Evolutionary conservation across 2,888 invertebrate genomes (phyloP), one percentile per base, ranked within the genome.

Genomic region (Habroteleia sp.): DNA sequence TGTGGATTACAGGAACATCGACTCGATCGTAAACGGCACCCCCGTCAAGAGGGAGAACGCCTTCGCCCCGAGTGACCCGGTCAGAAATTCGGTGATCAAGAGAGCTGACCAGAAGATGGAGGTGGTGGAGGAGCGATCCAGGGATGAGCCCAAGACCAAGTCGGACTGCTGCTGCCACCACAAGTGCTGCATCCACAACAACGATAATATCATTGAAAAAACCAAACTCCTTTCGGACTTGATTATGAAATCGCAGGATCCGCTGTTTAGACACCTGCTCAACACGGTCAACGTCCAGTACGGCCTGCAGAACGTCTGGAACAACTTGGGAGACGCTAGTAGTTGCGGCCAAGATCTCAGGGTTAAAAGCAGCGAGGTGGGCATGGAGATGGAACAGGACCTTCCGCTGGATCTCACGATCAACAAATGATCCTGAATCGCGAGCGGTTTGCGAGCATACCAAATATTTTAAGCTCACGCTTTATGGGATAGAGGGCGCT

Each of bases 281-380:
- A 84, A 83, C 6, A 81, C 88, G 33, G 86, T 87, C 2, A 87
- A 88, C 60, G 69, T 86, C 11, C 84, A 85, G 58, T 87, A 87
- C 72, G 87, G 85, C 3, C 31, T 88, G 41, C 85, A 86, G 29
- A 85, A 81, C 14, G 83, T 87, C 78, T 88, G 88, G 88, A 80
- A 77, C 17, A 83, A 84, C 66, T 80, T 83, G 25, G 76, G 78
- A 7, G 82, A 83, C 25, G 77, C 71, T 2, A 79, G 69, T 74
- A 86, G 82, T 16, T 86, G 86, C 39, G 86, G 84, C 0, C 86
- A 87, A 71, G 87, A 88, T 71, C 79, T 87, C 20, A 82, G 86
- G 63, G 89, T 91, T 10, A 90, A 90, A 72, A 89, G 87, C 20
- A 89, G 88, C 50, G 89, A 88, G 33, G 84, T 79, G 42, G 82